These are phyloP conservation scores for Oscheius sp. DNA, from an alignment of 2,888 invertebrate species.

Conservation along the genomic window DNA sequence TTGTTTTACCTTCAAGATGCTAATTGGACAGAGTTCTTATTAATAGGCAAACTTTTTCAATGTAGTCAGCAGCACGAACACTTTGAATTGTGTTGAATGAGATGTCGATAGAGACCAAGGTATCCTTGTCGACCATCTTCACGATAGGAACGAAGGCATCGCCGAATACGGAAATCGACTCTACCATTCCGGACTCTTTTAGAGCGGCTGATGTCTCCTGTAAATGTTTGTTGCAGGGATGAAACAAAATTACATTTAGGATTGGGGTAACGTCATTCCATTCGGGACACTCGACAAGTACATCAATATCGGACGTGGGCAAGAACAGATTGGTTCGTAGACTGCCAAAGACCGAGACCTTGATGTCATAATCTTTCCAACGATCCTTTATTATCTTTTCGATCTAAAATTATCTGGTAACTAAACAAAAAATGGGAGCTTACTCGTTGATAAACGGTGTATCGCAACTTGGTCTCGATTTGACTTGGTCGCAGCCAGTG, in stretches of 20 bases:
- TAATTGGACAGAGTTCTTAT: not conserved
- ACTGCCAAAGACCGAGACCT: slow-evolving; percentile 95
- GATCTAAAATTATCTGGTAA: slow-evolving; percentile 40
- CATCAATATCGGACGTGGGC: slow-evolving; percentile 88
- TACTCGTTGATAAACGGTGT: slow-evolving; percentile 89
- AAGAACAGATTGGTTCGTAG: slow-evolving; percentile 96
- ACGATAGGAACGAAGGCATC: slow-evolving; percentile 98
- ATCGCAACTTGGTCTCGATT: slow-evolving; percentile 89
- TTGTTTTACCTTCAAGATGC: slow-evolving; percentile 50
- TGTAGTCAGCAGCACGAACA: slow-evolving; percentile 88
- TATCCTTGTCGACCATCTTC: slow-evolving; percentile 81
- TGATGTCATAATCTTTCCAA: slow-evolving; percentile 48
- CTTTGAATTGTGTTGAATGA: slow-evolving; percentile 99
- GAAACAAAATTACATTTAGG: not conserved
- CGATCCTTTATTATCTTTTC: slow-evolving; percentile 37
- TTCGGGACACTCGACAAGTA: slow-evolving; percentile 78
- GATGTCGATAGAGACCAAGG: slow-evolving; percentile 93
- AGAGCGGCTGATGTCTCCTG: slow-evolving; percentile 46
- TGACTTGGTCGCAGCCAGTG: slow-evolving; percentile 91
- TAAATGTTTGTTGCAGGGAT: slow-evolving; percentile 1
- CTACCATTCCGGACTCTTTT: slow-evolving; percentile 36
- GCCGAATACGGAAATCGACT: slow-evolving; percentile 88
- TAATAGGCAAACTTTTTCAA: slow-evolving; percentile 47
- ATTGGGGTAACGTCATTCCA: slow-evolving; percentile 36
- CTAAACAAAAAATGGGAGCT: slow-evolving; percentile 73